Conservation (phyloP, 2,113 vertebrate genomes). For the Hemiscyllium ocellatum region DNA sequence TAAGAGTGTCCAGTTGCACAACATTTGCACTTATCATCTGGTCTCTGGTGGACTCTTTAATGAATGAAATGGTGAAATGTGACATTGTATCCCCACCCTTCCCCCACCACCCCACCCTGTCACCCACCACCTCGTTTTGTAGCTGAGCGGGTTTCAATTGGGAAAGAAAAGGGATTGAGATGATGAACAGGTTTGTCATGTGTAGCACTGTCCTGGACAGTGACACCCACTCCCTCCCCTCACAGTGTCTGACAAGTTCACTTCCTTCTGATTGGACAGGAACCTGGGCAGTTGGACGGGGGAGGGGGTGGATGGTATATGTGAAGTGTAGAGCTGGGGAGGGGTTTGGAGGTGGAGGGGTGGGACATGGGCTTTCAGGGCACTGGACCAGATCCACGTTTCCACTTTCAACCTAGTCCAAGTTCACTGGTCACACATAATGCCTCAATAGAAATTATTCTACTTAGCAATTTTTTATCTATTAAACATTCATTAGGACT, state of each 20-base stretch:
- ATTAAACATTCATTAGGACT: conserved; percentile 69
- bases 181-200: background rate
- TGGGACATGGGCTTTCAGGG: background rate
- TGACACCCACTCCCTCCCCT: background rate
- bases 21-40: conserved; percentile 49
- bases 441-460: conserved; percentile 59
- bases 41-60: conserved; percentile 52
- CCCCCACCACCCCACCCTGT: no score
- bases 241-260: conserved; percentile 57
- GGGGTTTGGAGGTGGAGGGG: background rate
- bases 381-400: conserved; percentile 60
- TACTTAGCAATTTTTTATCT: conserved; percentile 63
- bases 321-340: background rate
- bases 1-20: conserved; percentile 53
- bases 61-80: background rate
- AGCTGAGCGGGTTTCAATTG: background rate
- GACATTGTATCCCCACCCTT: background rate
- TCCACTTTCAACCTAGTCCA: conserved; percentile 66
- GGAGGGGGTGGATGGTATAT: background rate
- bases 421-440: conserved; percentile 66
- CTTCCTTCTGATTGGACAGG: conserved; percentile 68
- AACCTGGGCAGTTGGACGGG: conserved; percentile 47
- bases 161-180: background rate
- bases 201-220: background rate
- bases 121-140: background rate